Evolutionary conservation across 1,140 invertebrate species (phyloP).

Genomic region (Pachypeltis micranthus): DNA sequence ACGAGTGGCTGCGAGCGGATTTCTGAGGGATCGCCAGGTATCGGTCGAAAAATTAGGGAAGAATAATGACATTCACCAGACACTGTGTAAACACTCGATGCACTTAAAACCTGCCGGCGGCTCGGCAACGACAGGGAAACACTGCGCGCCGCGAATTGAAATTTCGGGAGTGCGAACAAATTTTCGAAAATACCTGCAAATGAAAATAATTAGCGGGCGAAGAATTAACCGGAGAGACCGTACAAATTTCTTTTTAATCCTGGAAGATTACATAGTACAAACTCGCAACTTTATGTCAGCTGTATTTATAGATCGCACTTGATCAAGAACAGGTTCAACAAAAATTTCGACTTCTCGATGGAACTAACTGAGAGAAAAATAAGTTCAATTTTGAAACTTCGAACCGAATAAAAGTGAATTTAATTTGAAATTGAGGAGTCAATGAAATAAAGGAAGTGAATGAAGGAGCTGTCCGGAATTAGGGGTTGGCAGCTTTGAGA

Average conservation of each 20-base stretch:
- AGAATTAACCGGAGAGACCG: not conserved
- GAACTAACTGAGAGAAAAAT: not conserved
- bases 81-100: slow-evolving; percentile 20
- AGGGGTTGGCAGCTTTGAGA: too few species aligned
- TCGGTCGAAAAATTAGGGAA: not conserved
- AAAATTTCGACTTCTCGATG: not conserved
- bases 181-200: not conserved
- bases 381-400: too few species aligned
- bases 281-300: slow-evolving; percentile 2
- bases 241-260: not conserved
- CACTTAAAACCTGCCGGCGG: slow-evolving; percentile 13
- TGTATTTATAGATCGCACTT: slow-evolving; percentile 8
- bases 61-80: slow-evolving; percentile 7
- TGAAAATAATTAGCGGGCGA: not conserved
- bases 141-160: not conserved
- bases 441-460: too few species aligned
- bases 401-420: too few species aligned
- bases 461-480: too few species aligned
- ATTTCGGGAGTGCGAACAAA: not conserved
- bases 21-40: not conserved
- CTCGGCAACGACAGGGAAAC: not conserved
- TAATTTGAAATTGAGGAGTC: too few species aligned
- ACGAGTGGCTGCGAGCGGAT: not conserved
- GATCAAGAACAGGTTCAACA: not conserved
- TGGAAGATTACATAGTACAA: not conserved